Percentiles rank a stretch among this genome's conserved stretches.
Conservation (phyloP, 1,140 invertebrate genomes). For the Bradysia coprophila region DNA sequence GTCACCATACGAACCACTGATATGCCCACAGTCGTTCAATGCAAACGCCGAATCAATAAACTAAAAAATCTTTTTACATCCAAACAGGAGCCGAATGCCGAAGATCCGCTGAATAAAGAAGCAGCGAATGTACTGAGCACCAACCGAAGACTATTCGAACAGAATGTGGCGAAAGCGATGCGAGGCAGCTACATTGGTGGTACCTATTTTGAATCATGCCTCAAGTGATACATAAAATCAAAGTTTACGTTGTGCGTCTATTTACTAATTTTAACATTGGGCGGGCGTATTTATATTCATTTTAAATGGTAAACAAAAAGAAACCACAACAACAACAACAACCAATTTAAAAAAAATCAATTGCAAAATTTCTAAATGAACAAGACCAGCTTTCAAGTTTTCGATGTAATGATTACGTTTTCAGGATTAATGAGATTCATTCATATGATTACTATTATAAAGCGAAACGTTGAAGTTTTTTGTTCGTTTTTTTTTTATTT, state of each 20-base stretch:
- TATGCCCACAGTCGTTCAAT: too few relatives aligned
- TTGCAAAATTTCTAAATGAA: too few relatives aligned
- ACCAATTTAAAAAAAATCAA: too few relatives aligned
- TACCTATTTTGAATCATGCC: slow-evolving; percentile 86
- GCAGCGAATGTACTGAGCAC: slow-evolving; percentile 94
- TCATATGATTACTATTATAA: too few relatives aligned
- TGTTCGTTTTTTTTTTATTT: too few relatives aligned
- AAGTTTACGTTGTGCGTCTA: slow-evolving; percentile 19
- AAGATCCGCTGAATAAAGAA: slow-evolving; percentile 97
- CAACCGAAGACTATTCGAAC: slow-evolving; percentile 86
- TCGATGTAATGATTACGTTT: too few relatives aligned
- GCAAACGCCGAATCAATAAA: too few relatives aligned
- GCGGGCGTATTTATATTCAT: slow-evolving; percentile 14
- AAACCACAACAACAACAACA: not conserved
- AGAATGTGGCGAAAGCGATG: slow-evolving; percentile 93
- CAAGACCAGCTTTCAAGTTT: too few relatives aligned
- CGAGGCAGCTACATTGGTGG: slow-evolving; percentile 83
- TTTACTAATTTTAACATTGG: slow-evolving; percentile 8
- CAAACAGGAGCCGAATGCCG: slow-evolving; percentile 98
- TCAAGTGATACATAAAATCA: slow-evolving; percentile 60
- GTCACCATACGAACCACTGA: too few relatives aligned
- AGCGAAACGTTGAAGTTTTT: too few relatives aligned
- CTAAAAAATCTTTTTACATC: too few relatives aligned
- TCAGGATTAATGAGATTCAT: too few relatives aligned
- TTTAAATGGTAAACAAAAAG: slow-evolving; percentile 2